phyloP scores from a whole-genome alignment of 1,140 invertebrate genomes.

The Holcopasites calliopsidis region DNA sequence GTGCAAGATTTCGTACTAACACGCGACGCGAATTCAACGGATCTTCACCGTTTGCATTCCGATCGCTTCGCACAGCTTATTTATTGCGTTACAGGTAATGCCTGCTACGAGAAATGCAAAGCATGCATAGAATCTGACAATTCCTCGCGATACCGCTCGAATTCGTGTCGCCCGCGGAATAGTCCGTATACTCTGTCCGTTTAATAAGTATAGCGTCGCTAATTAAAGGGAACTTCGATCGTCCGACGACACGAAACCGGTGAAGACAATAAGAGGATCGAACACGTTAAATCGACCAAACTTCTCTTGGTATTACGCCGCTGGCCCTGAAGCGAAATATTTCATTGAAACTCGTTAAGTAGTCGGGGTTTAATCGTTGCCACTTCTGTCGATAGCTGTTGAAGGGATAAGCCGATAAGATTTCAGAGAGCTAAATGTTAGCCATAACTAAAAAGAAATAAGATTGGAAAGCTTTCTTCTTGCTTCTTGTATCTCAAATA shows the following conservation, averaged over 20 bases:
- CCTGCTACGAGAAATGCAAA: not conserved
- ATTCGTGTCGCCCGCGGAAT: not conserved
- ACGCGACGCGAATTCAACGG: not conserved
- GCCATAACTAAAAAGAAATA: no score
- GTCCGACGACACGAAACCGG: conserved; percentile 30
- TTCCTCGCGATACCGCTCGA: not conserved
- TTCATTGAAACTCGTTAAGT: conserved; percentile 37
- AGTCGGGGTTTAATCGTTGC: conserved; percentile 20
- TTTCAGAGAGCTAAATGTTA: no score
- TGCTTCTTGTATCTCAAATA: no score
- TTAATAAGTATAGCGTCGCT: conserved; percentile 12
- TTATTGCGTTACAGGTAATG: not conserved
- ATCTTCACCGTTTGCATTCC: not conserved
- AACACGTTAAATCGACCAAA: conserved; percentile 55
- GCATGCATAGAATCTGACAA: conserved; percentile 7
- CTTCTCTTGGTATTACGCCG: conserved; percentile 35
- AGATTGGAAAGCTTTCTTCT: no score
- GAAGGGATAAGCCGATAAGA: not conserved
- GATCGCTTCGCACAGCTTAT: not conserved
- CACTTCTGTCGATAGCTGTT: not conserved
- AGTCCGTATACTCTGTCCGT: not conserved
- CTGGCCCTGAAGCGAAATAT: conserved; percentile 37
- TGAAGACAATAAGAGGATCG: conserved; percentile 42
- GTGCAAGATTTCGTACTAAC: not conserved
- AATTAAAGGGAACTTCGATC: conserved; percentile 38